phyloP scores from a whole-genome alignment of 2,888 invertebrate species.

The Tipula lateralis region DNA sequence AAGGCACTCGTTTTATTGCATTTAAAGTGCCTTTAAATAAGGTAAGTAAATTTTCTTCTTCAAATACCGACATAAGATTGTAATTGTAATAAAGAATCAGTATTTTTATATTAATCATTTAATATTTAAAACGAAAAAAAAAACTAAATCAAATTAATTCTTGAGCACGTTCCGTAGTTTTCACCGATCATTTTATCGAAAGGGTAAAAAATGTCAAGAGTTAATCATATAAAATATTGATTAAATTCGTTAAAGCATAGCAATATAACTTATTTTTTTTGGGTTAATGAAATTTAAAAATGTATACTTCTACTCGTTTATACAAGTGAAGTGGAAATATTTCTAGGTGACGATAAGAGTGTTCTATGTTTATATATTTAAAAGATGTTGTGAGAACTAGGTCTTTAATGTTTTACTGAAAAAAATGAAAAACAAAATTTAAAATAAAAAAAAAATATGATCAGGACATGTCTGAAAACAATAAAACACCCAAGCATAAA shows the following conservation, averaged over 20 bases:
- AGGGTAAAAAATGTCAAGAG: not conserved
- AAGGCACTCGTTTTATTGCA: not conserved
- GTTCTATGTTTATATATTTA: not conserved
- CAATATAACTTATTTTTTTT: not conserved
- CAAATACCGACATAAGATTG: not conserved
- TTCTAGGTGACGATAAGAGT: not conserved
- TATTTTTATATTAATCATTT: not conserved
- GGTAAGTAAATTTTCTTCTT: not conserved
- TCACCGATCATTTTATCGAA: not conserved
- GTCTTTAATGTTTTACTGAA: too few species aligned
- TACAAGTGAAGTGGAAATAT: not conserved
- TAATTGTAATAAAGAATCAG: not conserved
- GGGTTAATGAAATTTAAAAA: not conserved
- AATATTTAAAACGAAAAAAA: not conserved
- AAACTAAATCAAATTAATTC: not conserved
- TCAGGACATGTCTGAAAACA: not conserved
- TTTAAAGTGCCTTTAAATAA: slow-evolving; percentile 25
- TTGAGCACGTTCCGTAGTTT: not conserved
- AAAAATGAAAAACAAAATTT: too few species aligned
- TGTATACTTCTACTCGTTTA: not conserved
- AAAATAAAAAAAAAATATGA: too few species aligned
- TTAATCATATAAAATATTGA: not conserved
- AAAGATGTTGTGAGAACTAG: not conserved
- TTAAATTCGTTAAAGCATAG: not conserved
- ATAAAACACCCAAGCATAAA: not conserved